phyloP scores from a whole-genome alignment of 92 coral and sea anemone genomes.

The Diadumene lineata region DNA sequence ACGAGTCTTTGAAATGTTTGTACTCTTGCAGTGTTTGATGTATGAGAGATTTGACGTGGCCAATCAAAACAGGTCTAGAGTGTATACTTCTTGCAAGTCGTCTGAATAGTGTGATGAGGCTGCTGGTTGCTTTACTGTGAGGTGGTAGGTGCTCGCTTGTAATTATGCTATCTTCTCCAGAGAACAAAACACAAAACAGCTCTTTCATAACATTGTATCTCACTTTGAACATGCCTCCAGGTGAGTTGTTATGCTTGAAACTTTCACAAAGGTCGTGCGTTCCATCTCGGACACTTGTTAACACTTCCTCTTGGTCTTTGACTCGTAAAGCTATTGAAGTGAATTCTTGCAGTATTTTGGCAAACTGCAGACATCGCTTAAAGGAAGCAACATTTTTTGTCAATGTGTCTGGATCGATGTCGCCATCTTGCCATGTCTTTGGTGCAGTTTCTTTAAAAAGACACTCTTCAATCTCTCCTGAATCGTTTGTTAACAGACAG shows the following conservation, averaged over 20 bases:
- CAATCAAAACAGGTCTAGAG: slow-evolving; percentile 14
- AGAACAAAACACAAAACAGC: slow-evolving; percentile 14
- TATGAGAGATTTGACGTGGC: slow-evolving; percentile 13
- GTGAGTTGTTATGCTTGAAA: too few species aligned
- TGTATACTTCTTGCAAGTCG: slow-evolving; percentile 21
- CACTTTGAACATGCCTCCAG: slow-evolving; percentile 21
- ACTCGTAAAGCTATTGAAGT: slow-evolving; percentile 19
- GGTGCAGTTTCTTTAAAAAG: slow-evolving; percentile 40
- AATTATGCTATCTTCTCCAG: slow-evolving; percentile 4
- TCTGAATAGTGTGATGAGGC: slow-evolving; percentile 18
- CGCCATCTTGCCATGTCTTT: slow-evolving; percentile 11
- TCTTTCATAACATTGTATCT: slow-evolving; percentile 14
- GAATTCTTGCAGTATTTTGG: slow-evolving; percentile 60
- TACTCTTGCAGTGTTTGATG: background rate
- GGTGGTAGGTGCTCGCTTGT: slow-evolving; percentile 5
- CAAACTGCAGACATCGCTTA: slow-evolving; percentile 45
- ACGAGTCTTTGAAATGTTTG: background rate
- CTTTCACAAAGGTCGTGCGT: slow-evolving; percentile 4
- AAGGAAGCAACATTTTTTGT: slow-evolving; percentile 8
- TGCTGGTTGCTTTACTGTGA: background rate
- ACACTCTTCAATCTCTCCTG: slow-evolving; percentile 23
- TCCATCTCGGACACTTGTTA: slow-evolving; percentile 7
- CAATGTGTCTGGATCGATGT: background rate
- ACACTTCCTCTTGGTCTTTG: background rate
- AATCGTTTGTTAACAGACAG: slow-evolving; percentile 20